These are phyloP conservation scores for Zoroaster sp. DNA, from an alignment of 53 echinoderm and acorn worm species.

Conservation along the genomic window DNA sequence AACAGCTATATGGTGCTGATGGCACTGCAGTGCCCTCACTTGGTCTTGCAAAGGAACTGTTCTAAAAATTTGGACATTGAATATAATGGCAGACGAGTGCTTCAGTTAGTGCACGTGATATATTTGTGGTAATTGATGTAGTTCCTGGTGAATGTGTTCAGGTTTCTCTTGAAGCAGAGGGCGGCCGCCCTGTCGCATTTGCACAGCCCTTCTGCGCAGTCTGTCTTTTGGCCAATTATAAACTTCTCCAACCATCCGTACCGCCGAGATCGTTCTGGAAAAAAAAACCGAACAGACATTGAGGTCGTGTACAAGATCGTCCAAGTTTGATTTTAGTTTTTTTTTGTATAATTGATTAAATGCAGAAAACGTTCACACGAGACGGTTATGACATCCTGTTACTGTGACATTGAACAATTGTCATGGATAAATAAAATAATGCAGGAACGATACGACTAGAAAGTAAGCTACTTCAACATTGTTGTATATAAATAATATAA, in stretches of 20 bases:
- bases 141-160: neutral
- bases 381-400: too few species aligned
- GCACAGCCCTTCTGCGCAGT: slow-evolving; percentile 39
- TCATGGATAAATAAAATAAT: neutral
- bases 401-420: too few species aligned
- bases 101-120: slow-evolving; percentile 9
- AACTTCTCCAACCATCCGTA: slow-evolving; percentile 40
- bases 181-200: slow-evolving; percentile 40
- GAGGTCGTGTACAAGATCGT: neutral
- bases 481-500: too few species aligned
- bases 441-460: neutral
- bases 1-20: too few species aligned
- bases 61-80: too few species aligned
- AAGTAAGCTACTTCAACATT: too few species aligned
- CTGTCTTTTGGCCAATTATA: neutral
- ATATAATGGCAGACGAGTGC: too few species aligned
- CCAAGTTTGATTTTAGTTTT: neutral
- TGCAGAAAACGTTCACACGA: too few species aligned
- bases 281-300: neutral
- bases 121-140: slow-evolving; percentile 42
- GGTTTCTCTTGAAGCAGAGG: slow-evolving; percentile 36
- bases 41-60: too few species aligned
- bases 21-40: too few species aligned
- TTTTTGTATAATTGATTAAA: too few species aligned
- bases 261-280: slow-evolving; percentile 19